A percentile compares a stretch with the other conserved stretches of the same genome.
phyloP scores from a whole-genome alignment of 2,888 invertebrate genomes.

The Smittia sp. region DNA sequence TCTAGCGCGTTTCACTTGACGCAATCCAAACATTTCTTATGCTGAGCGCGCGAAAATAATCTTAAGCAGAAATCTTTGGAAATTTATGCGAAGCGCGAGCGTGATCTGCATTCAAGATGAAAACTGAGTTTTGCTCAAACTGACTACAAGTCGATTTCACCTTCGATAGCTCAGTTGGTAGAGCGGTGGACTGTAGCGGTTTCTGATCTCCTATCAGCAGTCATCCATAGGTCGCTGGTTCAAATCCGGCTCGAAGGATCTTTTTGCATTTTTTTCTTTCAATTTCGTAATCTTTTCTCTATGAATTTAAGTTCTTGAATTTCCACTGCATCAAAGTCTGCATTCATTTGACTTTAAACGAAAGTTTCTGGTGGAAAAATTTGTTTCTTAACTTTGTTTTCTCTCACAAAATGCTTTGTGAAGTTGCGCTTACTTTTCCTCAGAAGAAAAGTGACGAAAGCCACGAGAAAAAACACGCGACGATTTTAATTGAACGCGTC shows the following conservation, averaged over 20 bases:
- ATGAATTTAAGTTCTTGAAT: too few relatives aligned
- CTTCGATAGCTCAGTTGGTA: constrained; percentile 49
- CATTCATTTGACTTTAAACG: too few relatives aligned
- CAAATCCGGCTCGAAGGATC: constrained; percentile 66
- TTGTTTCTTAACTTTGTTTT: too few relatives aligned
- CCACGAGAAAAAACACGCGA: neutral
- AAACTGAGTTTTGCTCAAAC: neutral
- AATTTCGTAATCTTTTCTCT: too few relatives aligned
- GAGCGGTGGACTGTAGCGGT: constrained; percentile 49
- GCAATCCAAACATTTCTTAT: too few relatives aligned
- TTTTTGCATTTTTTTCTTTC: constrained; percentile 3
- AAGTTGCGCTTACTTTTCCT: neutral
- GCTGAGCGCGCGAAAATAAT: too few relatives aligned
- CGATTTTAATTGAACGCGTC: neutral
- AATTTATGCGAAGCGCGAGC: too few relatives aligned
- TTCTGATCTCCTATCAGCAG: neutral
- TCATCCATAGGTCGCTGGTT: constrained; percentile 67
- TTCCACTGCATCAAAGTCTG: too few relatives aligned
- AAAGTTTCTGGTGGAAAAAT: too few relatives aligned
- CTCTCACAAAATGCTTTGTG: too few relatives aligned
- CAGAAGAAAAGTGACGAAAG: neutral
- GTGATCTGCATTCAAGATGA: neutral
- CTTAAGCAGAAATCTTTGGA: too few relatives aligned
- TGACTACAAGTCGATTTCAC: constrained; percentile 20
- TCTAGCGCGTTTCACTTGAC: too few relatives aligned